Evolutionary conservation across 2,113 vertebrate species (phyloP).

Genomic region (Aegithalos caudatus): DNA sequence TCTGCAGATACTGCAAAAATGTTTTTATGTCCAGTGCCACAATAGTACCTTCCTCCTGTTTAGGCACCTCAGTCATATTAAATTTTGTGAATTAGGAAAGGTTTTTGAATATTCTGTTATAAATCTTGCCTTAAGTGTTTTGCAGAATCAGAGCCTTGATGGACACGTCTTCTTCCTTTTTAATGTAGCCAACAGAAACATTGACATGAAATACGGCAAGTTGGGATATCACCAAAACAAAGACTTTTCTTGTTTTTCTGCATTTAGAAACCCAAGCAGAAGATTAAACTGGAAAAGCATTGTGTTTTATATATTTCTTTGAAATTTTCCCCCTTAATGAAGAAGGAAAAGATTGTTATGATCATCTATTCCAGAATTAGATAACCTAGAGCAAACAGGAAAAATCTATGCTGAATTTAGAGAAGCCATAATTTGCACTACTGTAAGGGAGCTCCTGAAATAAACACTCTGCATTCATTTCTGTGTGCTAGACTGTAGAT

Average conservation of each 20-base stretch:
- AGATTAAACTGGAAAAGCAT: neutral
- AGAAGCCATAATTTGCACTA: neutral
- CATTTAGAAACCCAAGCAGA: neutral
- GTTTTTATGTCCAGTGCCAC: neutral
- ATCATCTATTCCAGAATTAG: neutral
- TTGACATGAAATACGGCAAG: neutral
- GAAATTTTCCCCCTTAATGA: neutral
- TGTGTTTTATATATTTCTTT: neutral
- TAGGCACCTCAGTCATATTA: neutral
- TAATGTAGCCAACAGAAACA: neutral
- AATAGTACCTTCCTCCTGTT: neutral
- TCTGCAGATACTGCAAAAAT: neutral
- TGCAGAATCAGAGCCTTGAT: neutral
- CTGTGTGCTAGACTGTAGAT: neutral
- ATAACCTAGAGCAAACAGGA: neutral
- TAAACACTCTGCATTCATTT: conserved; percentile 20
- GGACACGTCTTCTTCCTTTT: neutral
- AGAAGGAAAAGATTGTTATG: neutral
- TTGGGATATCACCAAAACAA: neutral
- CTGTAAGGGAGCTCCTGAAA: conserved; percentile 4
- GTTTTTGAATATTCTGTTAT: neutral
- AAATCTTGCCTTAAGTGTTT: neutral
- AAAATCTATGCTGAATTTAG: conserved; percentile 4
- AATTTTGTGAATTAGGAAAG: neutral
- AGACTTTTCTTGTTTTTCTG: neutral